phyloP scores from a whole-genome alignment of 1,140 invertebrate species.

The Drosophila parvula region DNA sequence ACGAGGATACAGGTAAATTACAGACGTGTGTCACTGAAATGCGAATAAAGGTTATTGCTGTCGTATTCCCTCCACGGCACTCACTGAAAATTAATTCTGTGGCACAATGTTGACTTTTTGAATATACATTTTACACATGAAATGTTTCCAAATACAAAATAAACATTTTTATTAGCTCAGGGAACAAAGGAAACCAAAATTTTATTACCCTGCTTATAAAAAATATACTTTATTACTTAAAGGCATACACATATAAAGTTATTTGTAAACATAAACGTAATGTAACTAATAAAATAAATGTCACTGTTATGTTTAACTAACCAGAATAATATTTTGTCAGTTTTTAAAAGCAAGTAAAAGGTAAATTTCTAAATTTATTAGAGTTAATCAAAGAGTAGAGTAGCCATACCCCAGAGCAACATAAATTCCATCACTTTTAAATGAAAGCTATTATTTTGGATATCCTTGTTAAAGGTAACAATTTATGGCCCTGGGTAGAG shows the following conservation, averaged over 20 bases:
- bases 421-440: background rate
- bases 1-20: background rate
- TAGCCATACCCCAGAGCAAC: background rate
- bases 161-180: constrained; percentile 2
- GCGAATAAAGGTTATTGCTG: background rate
- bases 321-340: background rate
- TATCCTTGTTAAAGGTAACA: background rate
- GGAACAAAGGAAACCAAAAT: background rate
- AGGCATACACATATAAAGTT: background rate
- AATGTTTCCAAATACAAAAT: background rate
- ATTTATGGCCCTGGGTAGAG: background rate
- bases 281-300: background rate
- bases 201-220: background rate
- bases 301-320: background rate
- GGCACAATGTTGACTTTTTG: constrained; percentile 4
- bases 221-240: background rate
- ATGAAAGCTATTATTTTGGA: background rate
- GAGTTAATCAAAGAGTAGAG: background rate
- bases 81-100: constrained; percentile 5
- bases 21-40: background rate
- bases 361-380: background rate
- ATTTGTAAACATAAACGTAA: background rate
- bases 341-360: background rate
- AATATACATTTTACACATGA: constrained; percentile 1
- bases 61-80: background rate